A percentile compares a stretch with the other conserved stretches of the same genome.
These are phyloP conservation scores for Anolis carolinensis DNA, from an alignment of 2,113 vertebrate species.

Conservation along the genomic window DNA sequence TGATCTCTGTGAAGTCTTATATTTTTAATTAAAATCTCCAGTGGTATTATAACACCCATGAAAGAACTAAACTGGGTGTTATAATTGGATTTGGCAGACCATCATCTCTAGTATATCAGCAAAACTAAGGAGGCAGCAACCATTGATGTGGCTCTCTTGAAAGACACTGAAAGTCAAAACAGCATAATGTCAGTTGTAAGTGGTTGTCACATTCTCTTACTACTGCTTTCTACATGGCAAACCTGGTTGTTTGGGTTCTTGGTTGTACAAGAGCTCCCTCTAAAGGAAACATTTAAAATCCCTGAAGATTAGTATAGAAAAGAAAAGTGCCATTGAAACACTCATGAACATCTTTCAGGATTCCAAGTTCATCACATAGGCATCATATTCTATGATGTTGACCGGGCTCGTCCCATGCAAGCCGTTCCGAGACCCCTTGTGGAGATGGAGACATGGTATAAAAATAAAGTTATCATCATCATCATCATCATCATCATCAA, in stretches of 20 bases:
- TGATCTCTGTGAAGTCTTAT: not conserved
- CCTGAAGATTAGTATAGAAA: not conserved
- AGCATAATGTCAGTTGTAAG: not conserved
- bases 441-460: no score
- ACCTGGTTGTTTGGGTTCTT: constrained; percentile 11
- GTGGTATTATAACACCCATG: not conserved
- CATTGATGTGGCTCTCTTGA: not conserved
- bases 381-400: no score
- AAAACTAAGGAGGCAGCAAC: not conserved
- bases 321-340: not conserved
- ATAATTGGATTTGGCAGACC: no score
- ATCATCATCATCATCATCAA: no score
- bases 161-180: not conserved
- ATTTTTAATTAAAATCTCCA: not conserved
- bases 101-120: not conserved
- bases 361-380: not conserved
- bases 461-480: no score
- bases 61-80: not conserved
- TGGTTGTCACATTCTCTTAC: not conserved
- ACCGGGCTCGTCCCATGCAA: no score
- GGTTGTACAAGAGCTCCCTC: constrained; percentile 74
- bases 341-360: not conserved
- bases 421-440: no score
- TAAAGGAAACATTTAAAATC: constrained; percentile 60
- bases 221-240: not conserved